These are phyloP conservation scores for Momotus momota DNA, from an alignment of 2,797 vertebrate genomes.

Conservation along the genomic window DNA sequence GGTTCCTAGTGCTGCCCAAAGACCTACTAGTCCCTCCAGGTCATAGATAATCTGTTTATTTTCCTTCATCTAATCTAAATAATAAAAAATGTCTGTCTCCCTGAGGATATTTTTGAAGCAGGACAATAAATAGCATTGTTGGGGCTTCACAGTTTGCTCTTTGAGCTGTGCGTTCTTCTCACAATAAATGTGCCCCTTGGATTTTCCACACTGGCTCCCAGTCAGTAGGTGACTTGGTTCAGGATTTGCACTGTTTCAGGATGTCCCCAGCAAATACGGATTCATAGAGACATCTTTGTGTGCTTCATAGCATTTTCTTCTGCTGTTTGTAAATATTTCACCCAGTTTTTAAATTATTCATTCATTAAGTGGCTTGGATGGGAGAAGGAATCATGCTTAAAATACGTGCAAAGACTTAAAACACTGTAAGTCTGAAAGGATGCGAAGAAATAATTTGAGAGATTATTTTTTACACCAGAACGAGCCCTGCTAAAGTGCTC, in stretches of 20 bases:
- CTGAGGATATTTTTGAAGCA: background rate
- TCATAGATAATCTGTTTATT: background rate
- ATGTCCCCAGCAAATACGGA: background rate
- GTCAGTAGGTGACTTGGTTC: background rate
- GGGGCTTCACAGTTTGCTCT: background rate
- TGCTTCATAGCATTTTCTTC: background rate
- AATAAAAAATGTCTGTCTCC: background rate
- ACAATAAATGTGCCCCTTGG: background rate
- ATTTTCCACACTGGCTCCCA: background rate
- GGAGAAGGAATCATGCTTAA: background rate
- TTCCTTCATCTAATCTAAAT: background rate
- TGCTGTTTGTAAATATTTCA: constrained; percentile 34
- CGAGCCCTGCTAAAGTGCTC: background rate
- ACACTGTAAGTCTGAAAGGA: background rate
- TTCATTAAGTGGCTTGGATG: constrained; percentile 12
- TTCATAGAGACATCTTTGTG: background rate
- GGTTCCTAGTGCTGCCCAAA: background rate
- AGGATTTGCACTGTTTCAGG: background rate
- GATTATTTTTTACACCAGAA: background rate
- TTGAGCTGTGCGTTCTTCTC: background rate
- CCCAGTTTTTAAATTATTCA: constrained; percentile 21
- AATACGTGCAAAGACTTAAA: background rate
- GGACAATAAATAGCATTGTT: background rate
- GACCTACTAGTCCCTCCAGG: background rate
- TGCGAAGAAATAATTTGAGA: background rate